Base-by-base conservation (phyloP, 2,113 vertebrate genomes). In the Nannobrachium achirus region DNA sequence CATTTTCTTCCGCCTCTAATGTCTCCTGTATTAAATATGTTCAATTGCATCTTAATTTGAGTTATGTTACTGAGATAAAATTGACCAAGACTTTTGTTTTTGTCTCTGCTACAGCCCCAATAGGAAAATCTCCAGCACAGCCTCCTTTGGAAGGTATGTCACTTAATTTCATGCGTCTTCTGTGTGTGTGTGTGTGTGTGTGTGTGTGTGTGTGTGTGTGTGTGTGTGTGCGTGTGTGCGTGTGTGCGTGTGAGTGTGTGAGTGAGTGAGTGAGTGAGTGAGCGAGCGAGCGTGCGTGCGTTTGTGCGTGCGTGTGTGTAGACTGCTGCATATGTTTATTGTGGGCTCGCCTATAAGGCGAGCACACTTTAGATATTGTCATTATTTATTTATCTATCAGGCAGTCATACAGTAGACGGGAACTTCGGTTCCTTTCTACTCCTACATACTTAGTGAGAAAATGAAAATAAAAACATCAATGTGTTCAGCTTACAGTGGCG, bases 91-190 rank as follows among this genome's bases (percentile, higher is more conserved):
- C 9, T 5, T 51, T 66, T 58, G 46, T n/a, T 50, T 82, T 46
- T 53, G 66, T 67, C 58, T 71, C n/a, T 90, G 50, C n/a, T n/a
- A n/a, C 64, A 99, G 97, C 89, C 96, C 97, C 49, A 98, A 94
- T 91, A 91, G 96, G 66, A 99, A 98, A 90, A 99, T 99, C 79
- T 94, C 97, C 69, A 98, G 96, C 89, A 99, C 96, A 0, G 97
- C 97, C 42, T 98, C 97, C 42, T 98, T 99, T 79, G 97, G 97
- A 89, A 95, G 97, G 97, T 99, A 94, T 89, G 94, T 41, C 15
- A 20, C 49, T 42, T 61, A 13, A 42, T 6, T 9, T 6, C 15
- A 11, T 20, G 16, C 11, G 9, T 18, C 2, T 57, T 56, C 41
- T 68, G 6, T 45, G 49, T 66, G 33, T 61, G 61, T 46, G 51